Evolutionary conservation across 2,797 vertebrate genomes (phyloP), one percentile per base, ranked within the genome.

Genomic region (Euphonia xanthogaster): DNA sequence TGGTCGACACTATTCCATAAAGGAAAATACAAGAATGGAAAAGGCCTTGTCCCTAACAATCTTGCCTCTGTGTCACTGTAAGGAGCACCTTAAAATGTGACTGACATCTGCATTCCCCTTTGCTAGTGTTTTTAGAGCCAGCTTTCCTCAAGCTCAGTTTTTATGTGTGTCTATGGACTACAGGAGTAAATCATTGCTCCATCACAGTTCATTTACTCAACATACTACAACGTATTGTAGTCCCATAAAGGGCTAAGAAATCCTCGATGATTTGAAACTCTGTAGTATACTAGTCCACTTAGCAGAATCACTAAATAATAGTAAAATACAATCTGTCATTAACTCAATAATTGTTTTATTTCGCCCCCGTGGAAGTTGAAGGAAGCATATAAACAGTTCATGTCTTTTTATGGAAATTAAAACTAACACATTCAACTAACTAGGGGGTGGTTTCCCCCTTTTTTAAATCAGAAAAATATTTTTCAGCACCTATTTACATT

Each of bases 381-480:
- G 31, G 61, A 94, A 94, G 45, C 54, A 66, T 54, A 70, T 68
- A 84, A 96, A 95, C 39, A 88, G 54, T 95, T 96, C 85, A 78
- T 75, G 53, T 83, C 70, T 79, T 89, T 87, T 95, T 94, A 48
- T 79, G 63, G 89, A 97, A 96, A 97, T 51, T n/a, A 86, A 93
- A 90, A 93, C 81, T 63, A 76, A 88, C 88, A 94, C 48, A 31
- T 74, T 95, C 80, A 94, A 88, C 68, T 86, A 94, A 90, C 86
- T 95, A 95, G 13, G 39, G 22, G 42, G 39, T 84, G 48, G 8
- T 58, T 78, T 51, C 30, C 24, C 50, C 61, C 25, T 21, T 90
- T 87, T 93, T 96, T 35, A 91, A 96, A 95, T 79, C 55, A 92
- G 67, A 96, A 89, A 95, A 97, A 88, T 78, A 96, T 91, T 95